Evolutionary conservation across 1,140 invertebrate genomes (phyloP).

Genomic region (Hyles euphorbiae): DNA sequence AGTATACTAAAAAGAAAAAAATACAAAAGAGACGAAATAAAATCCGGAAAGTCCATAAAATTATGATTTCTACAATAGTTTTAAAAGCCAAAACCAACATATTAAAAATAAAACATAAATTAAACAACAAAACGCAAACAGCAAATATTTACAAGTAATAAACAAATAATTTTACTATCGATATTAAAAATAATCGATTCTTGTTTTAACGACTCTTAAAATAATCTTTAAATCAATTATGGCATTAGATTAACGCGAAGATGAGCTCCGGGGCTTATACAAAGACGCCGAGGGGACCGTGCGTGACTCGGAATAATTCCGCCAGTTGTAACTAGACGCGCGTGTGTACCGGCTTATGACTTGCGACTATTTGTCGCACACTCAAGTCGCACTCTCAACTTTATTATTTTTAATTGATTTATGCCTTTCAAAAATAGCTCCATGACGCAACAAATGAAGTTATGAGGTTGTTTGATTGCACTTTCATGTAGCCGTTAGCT

Average conservation of each 20-base stretch:
- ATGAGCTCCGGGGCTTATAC: slow-evolving; percentile 38
- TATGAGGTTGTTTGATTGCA: too few relatives aligned
- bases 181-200: not conserved
- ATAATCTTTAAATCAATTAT: slow-evolving; percentile 54
- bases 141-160: not conserved
- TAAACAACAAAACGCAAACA: not conserved
- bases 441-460: too few relatives aligned
- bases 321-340: not conserved
- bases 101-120: not conserved
- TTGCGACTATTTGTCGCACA: too few relatives aligned
- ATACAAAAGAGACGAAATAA: too few relatives aligned
- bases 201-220: slow-evolving; percentile 25
- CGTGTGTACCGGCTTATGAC: too few relatives aligned
- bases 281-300: slow-evolving; percentile 35
- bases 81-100: not conserved
- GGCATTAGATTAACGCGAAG: slow-evolving; percentile 50
- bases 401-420: too few relatives aligned
- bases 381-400: too few relatives aligned
- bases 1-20: too few relatives aligned
- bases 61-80: too few relatives aligned
- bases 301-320: slow-evolving; percentile 54
- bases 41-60: too few relatives aligned
- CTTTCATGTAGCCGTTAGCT: too few relatives aligned
- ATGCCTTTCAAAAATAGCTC: too few relatives aligned
- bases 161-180: not conserved